A percentile compares a stretch with the other conserved stretches of the same genome.
These are phyloP conservation scores for Drosophila kambysellisi DNA, from an alignment of 2,888 invertebrate genomes.

Conservation along the genomic window DNA sequence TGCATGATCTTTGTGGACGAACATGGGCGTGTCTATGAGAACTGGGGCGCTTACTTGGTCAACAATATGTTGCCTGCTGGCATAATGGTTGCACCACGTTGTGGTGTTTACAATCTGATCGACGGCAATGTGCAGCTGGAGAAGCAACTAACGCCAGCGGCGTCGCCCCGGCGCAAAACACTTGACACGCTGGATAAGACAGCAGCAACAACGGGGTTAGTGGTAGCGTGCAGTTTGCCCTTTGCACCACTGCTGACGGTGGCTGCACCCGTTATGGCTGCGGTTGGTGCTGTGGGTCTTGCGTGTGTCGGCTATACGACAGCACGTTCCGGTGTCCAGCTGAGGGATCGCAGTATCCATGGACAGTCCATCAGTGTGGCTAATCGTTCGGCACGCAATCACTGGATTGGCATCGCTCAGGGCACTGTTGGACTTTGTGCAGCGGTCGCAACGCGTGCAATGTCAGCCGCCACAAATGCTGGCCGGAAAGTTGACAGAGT, in stretches of 20 bases:
- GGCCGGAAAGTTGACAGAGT: conserved; percentile 77
- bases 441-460: conserved; percentile 71
- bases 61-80: conserved; percentile 85
- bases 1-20: conserved; percentile 84
- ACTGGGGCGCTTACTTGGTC: conserved; percentile 85
- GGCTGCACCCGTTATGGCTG: conserved; percentile 69
- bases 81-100: conserved; percentile 85
- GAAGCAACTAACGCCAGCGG: conserved; percentile 73
- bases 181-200: conserved; percentile 60
- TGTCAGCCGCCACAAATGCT: conserved; percentile 69
- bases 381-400: conserved; percentile 74
- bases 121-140: conserved; percentile 65
- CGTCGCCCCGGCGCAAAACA: conserved; percentile 23
- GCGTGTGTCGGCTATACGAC: conserved; percentile 72
- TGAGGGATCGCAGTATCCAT: conserved; percentile 77
- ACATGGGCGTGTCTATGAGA: conserved; percentile 85
- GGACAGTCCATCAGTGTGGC: conserved; percentile 78
- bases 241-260: conserved; percentile 53
- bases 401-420: conserved; percentile 75
- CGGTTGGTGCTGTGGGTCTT: conserved; percentile 59
- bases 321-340: conserved; percentile 65
- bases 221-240: conserved; percentile 70
- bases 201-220: conserved; percentile 43
- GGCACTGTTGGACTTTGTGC: conserved; percentile 77
- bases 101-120: conserved; percentile 82